phyloP scores from a whole-genome alignment of 2,797 vertebrate genomes.

The Thalassophryne amazonica region DNA sequence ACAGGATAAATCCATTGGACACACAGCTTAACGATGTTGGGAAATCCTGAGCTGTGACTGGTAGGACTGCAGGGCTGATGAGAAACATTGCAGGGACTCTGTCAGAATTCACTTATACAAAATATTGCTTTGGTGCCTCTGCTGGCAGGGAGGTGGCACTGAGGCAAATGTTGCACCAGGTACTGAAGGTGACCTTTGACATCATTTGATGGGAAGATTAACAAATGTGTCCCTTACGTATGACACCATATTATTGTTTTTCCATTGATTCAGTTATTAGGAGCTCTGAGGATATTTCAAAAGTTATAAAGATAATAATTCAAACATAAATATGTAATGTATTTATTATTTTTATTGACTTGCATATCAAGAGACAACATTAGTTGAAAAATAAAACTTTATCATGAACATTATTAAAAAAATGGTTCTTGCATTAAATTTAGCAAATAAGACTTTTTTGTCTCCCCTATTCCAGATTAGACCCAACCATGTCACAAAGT shows the following conservation, averaged over 20 bases:
- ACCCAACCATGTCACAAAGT: no score
- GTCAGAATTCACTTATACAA: neutral
- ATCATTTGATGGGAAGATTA: neutral
- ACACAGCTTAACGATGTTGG: slow-evolving; percentile 1
- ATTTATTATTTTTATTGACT: no score
- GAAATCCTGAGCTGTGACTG: slow-evolving; percentile 17
- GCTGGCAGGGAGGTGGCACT: slow-evolving; percentile 38
- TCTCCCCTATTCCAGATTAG: no score
- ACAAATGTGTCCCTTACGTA: neutral
- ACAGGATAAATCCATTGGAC: neutral
- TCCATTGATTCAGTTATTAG: neutral
- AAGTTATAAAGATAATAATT: no score
- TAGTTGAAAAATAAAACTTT: no score
- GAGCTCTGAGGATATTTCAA: no score
- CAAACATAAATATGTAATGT: no score
- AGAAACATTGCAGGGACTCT: neutral
- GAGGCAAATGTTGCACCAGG: no score
- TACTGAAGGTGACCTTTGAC: slow-evolving; percentile 9
- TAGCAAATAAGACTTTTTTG: no score
- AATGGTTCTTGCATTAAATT: no score
- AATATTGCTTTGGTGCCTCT: slow-evolving; percentile 11
- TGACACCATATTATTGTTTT: neutral
- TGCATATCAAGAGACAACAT: no score
- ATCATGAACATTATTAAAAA: no score
- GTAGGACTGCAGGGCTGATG: neutral